A percentile compares a stretch with the other conserved stretches of the same genome.
phyloP scores from a whole-genome alignment of 1,140 invertebrate genomes.

The Ooceraea biroi region DNA sequence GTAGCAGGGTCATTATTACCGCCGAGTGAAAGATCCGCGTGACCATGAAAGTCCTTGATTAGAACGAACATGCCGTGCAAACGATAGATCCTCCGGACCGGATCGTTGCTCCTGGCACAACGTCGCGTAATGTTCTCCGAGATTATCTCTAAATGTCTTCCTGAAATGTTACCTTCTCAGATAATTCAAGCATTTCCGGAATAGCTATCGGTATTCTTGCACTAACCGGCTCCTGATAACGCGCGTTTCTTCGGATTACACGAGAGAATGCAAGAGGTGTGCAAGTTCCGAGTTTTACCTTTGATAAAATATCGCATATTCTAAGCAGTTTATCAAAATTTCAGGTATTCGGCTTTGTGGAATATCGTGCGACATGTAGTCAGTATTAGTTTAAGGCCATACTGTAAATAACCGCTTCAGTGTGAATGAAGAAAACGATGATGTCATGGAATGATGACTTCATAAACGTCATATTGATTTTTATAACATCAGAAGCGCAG shows the following conservation, averaged over 20 bases:
- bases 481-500: not conserved
- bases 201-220: not conserved
- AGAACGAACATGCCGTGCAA: not conserved
- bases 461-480: not conserved
- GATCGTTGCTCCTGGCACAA: slow-evolving; percentile 23
- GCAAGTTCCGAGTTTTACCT: slow-evolving; percentile 9
- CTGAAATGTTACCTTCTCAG: slow-evolving; percentile 25
- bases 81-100: not conserved
- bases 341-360: not conserved
- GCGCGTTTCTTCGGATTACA: not conserved
- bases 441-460: not conserved
- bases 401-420: not conserved
- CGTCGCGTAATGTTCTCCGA: slow-evolving; percentile 7
- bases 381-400: not conserved
- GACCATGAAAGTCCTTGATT: slow-evolving; percentile 8
- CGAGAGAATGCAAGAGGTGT: not conserved
- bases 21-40: slow-evolving; percentile 9
- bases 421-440: not conserved
- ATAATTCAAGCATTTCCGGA: slow-evolving; percentile 59
- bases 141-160: slow-evolving; percentile 68
- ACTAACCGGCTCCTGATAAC: not conserved
- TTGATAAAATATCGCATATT: slow-evolving; percentile 17
- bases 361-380: not conserved
- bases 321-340: slow-evolving; percentile 3
- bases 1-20: not conserved